These are phyloP conservation scores for Stratiolaelaps scimitus DNA, from an alignment of 1,140 invertebrate species.

Conservation along the genomic window DNA sequence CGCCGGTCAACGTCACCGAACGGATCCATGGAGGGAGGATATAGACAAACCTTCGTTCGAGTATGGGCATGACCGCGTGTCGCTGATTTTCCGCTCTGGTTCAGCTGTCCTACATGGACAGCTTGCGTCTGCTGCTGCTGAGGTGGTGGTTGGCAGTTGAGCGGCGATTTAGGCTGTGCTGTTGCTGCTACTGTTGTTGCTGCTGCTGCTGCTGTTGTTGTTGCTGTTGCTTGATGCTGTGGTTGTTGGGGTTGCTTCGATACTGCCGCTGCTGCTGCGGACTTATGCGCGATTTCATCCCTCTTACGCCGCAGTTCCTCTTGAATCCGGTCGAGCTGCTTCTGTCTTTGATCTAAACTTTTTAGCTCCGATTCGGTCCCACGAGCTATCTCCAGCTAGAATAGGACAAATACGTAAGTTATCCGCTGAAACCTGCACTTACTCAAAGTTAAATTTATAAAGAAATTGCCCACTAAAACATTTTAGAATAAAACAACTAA, in stretches of 20 bases:
- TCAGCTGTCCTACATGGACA: no score
- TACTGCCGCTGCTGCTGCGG: neutral
- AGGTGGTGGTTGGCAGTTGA: no score
- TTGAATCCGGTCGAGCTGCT: slow-evolving; percentile 18
- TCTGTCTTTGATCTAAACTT: neutral
- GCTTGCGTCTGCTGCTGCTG: no score
- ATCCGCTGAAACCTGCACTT: no score
- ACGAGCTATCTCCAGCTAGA: slow-evolving; percentile 8
- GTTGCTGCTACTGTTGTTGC: neutral
- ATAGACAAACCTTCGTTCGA: no score
- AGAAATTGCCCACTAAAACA: no score
- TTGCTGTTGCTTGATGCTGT: neutral
- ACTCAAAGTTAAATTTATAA: neutral
- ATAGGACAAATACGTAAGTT: no score
- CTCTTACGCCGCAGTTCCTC: slow-evolving; percentile 14
- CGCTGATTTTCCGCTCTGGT: no score
- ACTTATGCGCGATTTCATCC: slow-evolving; percentile 12
- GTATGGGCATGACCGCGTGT: no score
- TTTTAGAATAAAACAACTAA: no score
- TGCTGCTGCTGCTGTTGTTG: slow-evolving; percentile 2
- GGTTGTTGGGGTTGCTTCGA: neutral
- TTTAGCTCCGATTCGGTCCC: neutral
- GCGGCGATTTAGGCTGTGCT: neutral
- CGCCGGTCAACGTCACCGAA: no score
- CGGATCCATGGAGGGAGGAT: no score